These are phyloP conservation scores for Pachyuromys duprasi DNA, from an alignment of 2,797 vertebrate genomes.

Conservation along the genomic window DNA sequence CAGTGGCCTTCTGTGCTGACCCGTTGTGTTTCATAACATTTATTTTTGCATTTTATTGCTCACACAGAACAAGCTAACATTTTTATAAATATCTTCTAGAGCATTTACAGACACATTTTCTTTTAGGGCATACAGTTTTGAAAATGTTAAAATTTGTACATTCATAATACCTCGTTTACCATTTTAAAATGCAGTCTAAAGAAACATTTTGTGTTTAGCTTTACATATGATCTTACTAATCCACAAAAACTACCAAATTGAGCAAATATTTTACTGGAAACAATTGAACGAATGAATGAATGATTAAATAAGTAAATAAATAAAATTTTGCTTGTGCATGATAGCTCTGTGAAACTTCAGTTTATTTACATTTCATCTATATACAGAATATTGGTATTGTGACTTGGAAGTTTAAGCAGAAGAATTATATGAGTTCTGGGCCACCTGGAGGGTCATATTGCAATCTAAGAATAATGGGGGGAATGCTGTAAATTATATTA, in stretches of 20 bases:
- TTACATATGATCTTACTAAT: no score
- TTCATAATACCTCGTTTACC: not conserved
- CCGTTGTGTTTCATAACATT: not conserved
- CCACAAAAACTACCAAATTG: no score
- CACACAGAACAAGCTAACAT: not conserved
- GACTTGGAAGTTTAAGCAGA: not conserved
- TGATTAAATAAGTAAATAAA: no score
- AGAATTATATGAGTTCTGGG: not conserved
- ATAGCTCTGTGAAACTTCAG: no score
- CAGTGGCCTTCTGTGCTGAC: not conserved
- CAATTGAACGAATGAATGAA: no score
- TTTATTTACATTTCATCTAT: no score
- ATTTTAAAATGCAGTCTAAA: not conserved
- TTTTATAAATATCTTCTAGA: not conserved
- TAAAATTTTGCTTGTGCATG: no score
- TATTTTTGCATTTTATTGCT: conserved; percentile 18
- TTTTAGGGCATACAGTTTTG: conserved; percentile 1
- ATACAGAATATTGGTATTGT: no score
- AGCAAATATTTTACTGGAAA: no score
- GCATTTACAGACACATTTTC: not conserved
- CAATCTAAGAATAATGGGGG: not conserved
- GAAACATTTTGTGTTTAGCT: not conserved
- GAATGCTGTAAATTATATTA: not conserved
- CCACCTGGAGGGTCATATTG: not conserved
- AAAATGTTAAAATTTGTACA: not conserved